These are phyloP conservation scores for Ariolimax columbianus DNA, from an alignment of 2,888 invertebrate species.

Conservation along the genomic window DNA sequence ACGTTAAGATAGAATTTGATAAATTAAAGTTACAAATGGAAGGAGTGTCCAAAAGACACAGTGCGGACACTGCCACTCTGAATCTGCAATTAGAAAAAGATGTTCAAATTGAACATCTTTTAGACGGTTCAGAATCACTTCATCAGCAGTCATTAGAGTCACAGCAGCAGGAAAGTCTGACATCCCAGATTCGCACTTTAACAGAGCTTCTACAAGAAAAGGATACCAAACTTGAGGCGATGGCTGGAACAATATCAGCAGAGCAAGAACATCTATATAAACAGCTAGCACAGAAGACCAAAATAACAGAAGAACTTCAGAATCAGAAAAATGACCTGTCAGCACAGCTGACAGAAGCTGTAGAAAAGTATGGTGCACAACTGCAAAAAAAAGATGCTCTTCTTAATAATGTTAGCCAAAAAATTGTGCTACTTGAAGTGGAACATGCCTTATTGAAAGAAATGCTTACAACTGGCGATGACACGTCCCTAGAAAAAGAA, in stretches of 20 bases:
- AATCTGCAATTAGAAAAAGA: slow-evolving; percentile 32
- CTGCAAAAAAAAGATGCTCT: slow-evolving; percentile 58
- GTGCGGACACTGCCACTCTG: slow-evolving; percentile 22
- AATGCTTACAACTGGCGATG: slow-evolving; percentile 66
- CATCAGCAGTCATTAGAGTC: not conserved
- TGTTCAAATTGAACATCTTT: slow-evolving; percentile 27
- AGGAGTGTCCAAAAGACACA: slow-evolving; percentile 49
- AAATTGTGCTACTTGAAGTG: slow-evolving; percentile 41
- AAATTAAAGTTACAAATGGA: slow-evolving; percentile 10
- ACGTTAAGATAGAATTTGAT: slow-evolving; percentile 41
- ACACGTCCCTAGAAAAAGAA: slow-evolving; percentile 62
- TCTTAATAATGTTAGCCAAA: slow-evolving; percentile 39
- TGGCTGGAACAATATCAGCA: slow-evolving; percentile 50
- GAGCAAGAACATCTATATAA: slow-evolving; percentile 46
- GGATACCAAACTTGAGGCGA: slow-evolving; percentile 46
- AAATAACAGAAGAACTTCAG: slow-evolving; percentile 23
- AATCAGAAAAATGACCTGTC: slow-evolving; percentile 20
- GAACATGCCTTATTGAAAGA: slow-evolving; percentile 64
- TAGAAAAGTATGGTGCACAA: slow-evolving; percentile 61
- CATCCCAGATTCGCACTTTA: slow-evolving; percentile 34
- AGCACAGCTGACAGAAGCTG: slow-evolving; percentile 29
- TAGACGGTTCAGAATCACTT: not conserved
- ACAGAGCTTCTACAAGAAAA: slow-evolving; percentile 53
- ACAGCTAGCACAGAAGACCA: slow-evolving; percentile 21
- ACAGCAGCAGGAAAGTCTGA: not conserved